Evolutionary conservation across 2,888 invertebrate species (phyloP), one percentile per base, ranked within the genome.

Genomic region (Sclerodermus sp.): DNA sequence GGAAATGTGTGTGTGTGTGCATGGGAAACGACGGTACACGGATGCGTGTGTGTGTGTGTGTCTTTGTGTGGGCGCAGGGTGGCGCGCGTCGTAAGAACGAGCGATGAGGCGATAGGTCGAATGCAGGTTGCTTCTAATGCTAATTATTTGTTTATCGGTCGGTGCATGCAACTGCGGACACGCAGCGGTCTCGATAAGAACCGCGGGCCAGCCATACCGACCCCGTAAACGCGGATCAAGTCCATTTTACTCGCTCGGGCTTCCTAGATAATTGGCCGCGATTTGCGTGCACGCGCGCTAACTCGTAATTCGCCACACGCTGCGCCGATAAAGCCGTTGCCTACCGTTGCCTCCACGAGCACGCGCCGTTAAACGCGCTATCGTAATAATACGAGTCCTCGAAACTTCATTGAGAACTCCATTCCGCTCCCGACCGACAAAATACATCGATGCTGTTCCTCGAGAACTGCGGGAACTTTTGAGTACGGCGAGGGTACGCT

Each of bases 71-170:
- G n/a, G n/a, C n/a, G n/a, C n/a, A n/a, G n/a, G n/a, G 8, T 23
- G 8, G 23, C 8, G 8, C 3, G 8, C 8, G 8, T 23, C 8
- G 43, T 47, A 55, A 39, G 45, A 42, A 38, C 42, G 31, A 44
- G 48, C 53, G 63, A 63, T 66, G 53, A 47, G 41, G 41, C 49
- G 52, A 53, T 58, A 43, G 31, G 32, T 56, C 42, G 49, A 56
- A 58, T 64, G 59, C 61, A 56, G 57, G 62, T 62, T 60, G 60
- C 58, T 67, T 60, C 56, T 55, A 60, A 62, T 62, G 64, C 60
- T 71, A 72, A 74, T 73, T 70, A 74, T 73, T 71, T 70, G 68
- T 73, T 73, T 73, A 73, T 73, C 71, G 48, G 62, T 16, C 50
- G 37, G 32, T 45, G 54, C 67, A 66, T 64, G 69, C 66, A 54